phyloP scores from a whole-genome alignment of 2,113 vertebrate genomes.

The Neomonachus schauinslandi region DNA sequence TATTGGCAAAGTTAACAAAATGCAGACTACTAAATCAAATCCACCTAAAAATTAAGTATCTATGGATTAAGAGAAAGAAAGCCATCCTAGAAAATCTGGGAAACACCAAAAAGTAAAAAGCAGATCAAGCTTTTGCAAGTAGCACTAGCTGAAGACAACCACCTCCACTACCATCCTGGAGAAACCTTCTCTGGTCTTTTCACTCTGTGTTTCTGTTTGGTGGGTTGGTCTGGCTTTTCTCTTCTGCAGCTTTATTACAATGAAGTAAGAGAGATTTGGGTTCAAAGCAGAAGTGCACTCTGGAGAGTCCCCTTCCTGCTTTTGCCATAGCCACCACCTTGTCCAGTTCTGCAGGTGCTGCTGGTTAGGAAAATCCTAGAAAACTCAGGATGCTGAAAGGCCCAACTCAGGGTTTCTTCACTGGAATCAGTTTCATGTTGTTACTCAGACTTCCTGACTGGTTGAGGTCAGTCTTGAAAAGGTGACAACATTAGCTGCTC shows the following conservation, averaged over 20 bases:
- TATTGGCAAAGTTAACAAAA: not conserved
- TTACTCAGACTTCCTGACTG: not conserved
- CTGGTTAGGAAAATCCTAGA: not conserved
- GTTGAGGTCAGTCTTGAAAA: constrained; percentile 46
- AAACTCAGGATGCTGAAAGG: not conserved
- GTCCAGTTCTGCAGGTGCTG: not conserved
- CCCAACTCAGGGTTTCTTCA: not conserved
- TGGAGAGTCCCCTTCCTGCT: not conserved
- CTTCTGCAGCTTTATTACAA: not conserved
- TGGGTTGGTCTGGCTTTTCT: not conserved
- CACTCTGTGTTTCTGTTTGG: not conserved
- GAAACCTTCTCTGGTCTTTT: not conserved
- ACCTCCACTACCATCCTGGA: too few species aligned
- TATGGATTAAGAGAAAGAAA: not conserved
- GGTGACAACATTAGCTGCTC: not conserved
- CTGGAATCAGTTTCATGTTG: not conserved
- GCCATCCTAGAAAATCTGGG: not conserved
- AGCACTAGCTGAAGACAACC: not conserved
- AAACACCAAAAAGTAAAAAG: not conserved
- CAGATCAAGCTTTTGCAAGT: not conserved
- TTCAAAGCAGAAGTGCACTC: not conserved
- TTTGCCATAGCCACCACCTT: not conserved
- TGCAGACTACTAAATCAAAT: not conserved
- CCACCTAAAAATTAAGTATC: constrained; percentile 31
- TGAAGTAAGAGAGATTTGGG: not conserved